Evolutionary conservation across 2,113 vertebrate genomes (phyloP).

Genomic region (Grammomys surdaster): DNA sequence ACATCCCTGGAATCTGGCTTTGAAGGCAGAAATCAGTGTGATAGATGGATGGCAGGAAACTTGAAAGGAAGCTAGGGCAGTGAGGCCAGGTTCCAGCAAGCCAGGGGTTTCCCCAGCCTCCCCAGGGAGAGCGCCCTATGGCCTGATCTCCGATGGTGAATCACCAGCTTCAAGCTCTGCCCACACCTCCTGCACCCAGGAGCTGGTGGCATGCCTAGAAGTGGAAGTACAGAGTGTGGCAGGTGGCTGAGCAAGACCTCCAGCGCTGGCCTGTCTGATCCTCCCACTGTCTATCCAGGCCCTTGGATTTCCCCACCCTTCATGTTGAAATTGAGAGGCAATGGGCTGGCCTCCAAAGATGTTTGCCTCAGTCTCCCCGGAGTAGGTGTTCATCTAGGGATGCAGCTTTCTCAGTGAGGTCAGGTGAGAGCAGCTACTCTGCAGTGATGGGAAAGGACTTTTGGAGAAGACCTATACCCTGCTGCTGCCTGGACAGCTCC

Average conservation of each 20-base stretch:
- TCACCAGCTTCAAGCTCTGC: neutral
- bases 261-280: neutral
- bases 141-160: neutral
- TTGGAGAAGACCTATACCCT: accelerated
- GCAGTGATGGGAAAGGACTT: neutral
- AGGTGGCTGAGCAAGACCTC: neutral
- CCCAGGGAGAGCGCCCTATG: neutral
- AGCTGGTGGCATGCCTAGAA: accelerated
- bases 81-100: neutral
- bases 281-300: accelerated
- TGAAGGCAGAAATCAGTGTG: constrained; percentile 72
- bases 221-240: accelerated
- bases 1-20: constrained; percentile 3
- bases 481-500: accelerated
- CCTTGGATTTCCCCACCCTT: too few relatives aligned
- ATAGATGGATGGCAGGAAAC: constrained; percentile 69
- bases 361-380: neutral
- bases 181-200: neutral
- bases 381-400: neutral
- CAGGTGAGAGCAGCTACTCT: neutral
- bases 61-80: constrained; percentile 48
- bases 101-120: neutral
- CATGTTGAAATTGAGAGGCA: neutral
- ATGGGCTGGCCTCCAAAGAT: neutral
- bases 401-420: neutral